Conservation (phyloP, 2,888 invertebrate genomes). For the Neoaliturus tenellus region DNA sequence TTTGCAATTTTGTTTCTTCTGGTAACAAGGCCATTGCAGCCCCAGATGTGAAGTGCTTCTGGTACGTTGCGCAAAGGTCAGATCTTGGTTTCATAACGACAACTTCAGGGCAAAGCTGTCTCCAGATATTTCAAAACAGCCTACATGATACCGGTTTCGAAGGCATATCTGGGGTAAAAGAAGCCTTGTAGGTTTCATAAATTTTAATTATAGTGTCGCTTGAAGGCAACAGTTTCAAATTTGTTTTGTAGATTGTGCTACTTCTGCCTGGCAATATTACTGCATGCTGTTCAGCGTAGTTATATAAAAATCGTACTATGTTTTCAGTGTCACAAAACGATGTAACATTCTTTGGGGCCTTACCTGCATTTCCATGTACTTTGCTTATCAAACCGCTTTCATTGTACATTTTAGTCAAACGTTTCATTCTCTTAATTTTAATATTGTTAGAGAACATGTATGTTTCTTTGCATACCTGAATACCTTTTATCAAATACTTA, state of each 20-base stretch:
- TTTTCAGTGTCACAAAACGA: background rate
- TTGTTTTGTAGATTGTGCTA: constrained; percentile 16
- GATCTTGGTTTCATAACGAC: constrained; percentile 45
- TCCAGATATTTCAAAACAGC: constrained; percentile 29
- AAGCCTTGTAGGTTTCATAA: constrained; percentile 20
- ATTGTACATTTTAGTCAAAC: constrained; percentile 37
- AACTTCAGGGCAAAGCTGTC: background rate
- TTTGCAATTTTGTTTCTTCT: constrained; percentile 39
- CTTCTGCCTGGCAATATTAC: constrained; percentile 37
- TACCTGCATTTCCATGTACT: constrained; percentile 26
- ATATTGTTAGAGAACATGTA: constrained; percentile 46
- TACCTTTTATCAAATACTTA: background rate
- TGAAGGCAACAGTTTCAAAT: constrained; percentile 47
- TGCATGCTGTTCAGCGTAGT: constrained; percentile 51
- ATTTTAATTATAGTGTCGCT: constrained; percentile 22
- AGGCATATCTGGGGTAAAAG: constrained; percentile 17
- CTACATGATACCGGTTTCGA: background rate
- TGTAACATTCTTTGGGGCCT: background rate
- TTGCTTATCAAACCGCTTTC: constrained; percentile 15
- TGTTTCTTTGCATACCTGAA: background rate
- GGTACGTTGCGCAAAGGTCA: constrained; percentile 15
- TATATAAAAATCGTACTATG: constrained; percentile 30
- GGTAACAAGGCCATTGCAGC: background rate
- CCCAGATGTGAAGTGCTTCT: constrained; percentile 30
- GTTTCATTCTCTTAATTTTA: constrained; percentile 51